Base-by-base conservation (phyloP, 1,140 invertebrate species). In the Drosophila azteca region DNA sequence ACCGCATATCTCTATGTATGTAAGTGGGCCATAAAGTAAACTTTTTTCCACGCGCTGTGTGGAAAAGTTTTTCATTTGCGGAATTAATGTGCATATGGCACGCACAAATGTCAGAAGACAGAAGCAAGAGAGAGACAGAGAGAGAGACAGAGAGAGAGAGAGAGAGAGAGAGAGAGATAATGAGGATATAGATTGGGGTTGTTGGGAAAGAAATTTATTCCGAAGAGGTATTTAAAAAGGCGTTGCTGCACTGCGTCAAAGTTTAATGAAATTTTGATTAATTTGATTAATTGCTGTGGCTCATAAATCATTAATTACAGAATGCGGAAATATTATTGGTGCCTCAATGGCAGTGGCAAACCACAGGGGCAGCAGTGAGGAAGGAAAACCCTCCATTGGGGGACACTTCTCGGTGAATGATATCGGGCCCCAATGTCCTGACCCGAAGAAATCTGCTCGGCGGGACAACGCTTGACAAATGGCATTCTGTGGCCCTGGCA, bases 1-100 rank as follows among this genome's bases (percentile, higher is more conserved):
- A 52, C 59, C 31, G 57, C 26, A 22, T 5, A 7, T 41, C 7
- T 20, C 22, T 49, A 4, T 26, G 8, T 35, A 9, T 11, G 35
- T 39, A 85, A 85, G 82, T 85, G 83, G 83, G 78, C 61, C 83
- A 87, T 76, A 84, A 84, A 84, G 66, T 68, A 71, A 79, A 83
- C 53, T 84, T 83, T 78, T 67, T 85, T 74, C 73, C 63, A 77
- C 60, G 66, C 59, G 63, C 52, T 26, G 46, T 24, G 35, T 45
- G 51, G 53, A 60, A 72, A 73, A 85, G 66, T 81, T 85, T 77
- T 71, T 49, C 51, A n/a, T 57, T 67, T 49, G 76, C 54, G 50
- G 76, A 88, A 88, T 87, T 88, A 87, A 87, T 88, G 71, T 82
- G 52, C 83, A 79, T 75, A 76, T 83, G 83, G 64, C 83, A 87